These are phyloP conservation scores for Lucilia cuprina DNA, from an alignment of 1,140 invertebrate genomes.

Conservation along the genomic window DNA sequence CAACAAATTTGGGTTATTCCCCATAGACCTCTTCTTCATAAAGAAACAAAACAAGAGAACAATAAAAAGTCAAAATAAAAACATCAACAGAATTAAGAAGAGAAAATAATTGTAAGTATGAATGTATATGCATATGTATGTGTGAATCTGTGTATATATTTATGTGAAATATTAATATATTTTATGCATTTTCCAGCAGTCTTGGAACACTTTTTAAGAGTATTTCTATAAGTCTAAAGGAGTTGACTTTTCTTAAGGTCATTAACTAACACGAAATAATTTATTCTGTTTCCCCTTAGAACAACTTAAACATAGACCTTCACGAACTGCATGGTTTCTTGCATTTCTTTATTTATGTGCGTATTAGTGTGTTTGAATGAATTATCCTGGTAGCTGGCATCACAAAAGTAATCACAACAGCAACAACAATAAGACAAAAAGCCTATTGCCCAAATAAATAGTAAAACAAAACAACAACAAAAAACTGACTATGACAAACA, in stretches of 20 bases:
- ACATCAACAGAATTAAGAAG: neutral
- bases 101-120: neutral
- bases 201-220: neutral
- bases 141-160: neutral
- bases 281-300: no score
- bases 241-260: no score
- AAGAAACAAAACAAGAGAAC: neutral
- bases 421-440: neutral
- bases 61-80: neutral
- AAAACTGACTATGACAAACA: neutral
- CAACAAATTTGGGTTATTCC: constrained; percentile 14
- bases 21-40: neutral
- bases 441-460: neutral
- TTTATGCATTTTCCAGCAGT: neutral
- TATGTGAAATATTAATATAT: neutral
- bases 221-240: no score
- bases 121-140: neutral
- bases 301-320: no score
- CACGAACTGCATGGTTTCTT: neutral
- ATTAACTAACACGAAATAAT: no score
- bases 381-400: neutral
- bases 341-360: neutral
- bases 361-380: neutral
- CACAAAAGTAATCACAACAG: neutral
- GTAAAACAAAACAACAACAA: neutral